These are phyloP conservation scores for Engraulis encrasicolus DNA, from an alignment of 2,113 vertebrate species.

Conservation along the genomic window DNA sequence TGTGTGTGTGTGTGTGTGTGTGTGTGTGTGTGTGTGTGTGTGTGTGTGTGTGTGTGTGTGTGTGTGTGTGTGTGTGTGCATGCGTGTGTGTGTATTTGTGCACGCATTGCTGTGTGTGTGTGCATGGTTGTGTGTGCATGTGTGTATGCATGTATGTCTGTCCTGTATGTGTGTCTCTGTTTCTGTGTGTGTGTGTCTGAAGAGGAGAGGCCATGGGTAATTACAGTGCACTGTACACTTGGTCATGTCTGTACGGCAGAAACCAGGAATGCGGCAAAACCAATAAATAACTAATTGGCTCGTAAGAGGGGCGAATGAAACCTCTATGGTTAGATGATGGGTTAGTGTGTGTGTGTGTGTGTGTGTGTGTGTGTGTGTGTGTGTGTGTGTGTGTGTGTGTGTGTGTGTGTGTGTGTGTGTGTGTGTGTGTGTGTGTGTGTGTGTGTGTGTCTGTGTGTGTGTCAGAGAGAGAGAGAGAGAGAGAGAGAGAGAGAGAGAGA, in stretches of 20 bases:
- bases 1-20: neutral
- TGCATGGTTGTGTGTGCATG: neutral
- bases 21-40: neutral
- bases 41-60: too few species aligned
- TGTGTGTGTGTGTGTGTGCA: too few species aligned
- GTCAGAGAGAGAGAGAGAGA: too few species aligned
- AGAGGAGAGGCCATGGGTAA: neutral
- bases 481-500: too few species aligned
- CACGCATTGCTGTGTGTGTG: too few species aligned
- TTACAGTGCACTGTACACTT: neutral
- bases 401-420: too few species aligned
- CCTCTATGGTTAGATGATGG: constrained; percentile 4
- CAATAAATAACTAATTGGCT: constrained; percentile 49
- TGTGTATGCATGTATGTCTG: neutral
- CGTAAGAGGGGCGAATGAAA: constrained; percentile 19
- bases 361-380: too few species aligned
- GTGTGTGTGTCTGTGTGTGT: too few species aligned
- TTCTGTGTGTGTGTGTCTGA: neutral
- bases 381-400: too few species aligned
- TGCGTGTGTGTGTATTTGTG: neutral
- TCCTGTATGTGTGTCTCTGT: too few species aligned
- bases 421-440: too few species aligned
- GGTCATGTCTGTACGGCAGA: neutral
- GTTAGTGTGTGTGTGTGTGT: too few species aligned
- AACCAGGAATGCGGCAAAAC: constrained; percentile 29